Conservation (phyloP, 2,797 vertebrate species). For the Lophotriccus pileatus region DNA sequence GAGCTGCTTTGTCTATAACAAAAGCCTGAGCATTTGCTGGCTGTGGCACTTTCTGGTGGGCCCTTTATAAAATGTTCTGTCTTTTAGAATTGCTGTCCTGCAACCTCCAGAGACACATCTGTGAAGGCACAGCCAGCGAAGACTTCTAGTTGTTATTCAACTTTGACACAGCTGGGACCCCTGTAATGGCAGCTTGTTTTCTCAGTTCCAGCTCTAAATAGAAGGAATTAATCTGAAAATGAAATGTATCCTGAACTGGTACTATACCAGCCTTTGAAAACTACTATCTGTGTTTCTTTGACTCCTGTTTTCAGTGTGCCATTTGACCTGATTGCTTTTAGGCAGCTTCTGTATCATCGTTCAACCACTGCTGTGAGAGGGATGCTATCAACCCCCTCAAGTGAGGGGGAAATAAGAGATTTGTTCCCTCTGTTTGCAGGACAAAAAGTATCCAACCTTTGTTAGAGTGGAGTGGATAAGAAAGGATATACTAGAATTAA, state of each 20-base stretch:
- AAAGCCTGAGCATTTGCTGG: not conserved
- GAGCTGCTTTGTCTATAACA: not conserved
- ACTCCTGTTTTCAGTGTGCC: not conserved
- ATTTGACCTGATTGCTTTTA: not conserved
- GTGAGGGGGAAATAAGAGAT: not conserved
- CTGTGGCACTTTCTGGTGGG: not conserved
- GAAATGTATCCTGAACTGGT: conserved; percentile 17
- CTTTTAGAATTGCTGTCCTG: not conserved
- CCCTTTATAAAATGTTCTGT: not conserved
- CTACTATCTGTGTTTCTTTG: not conserved
- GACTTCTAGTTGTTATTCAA: conserved; percentile 48
- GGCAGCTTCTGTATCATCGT: not conserved
- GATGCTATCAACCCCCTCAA: not conserved
- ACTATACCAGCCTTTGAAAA: conserved; percentile 14
- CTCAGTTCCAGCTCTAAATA: conserved; percentile 41
- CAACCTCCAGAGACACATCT: not conserved
- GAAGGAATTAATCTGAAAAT: conserved; percentile 40
- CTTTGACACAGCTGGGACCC: conserved; percentile 37
- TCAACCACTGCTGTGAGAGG: not conserved
- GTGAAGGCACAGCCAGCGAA: not conserved
- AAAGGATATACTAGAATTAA: not conserved
- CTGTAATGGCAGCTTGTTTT: conserved; percentile 36
- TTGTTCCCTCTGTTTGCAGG: not conserved
- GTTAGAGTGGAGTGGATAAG: not conserved
- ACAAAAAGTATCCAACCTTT: not conserved